phyloP scores from a whole-genome alignment of 53 echinoderm and acorn worm genomes.

The Luidia sarsii region DNA sequence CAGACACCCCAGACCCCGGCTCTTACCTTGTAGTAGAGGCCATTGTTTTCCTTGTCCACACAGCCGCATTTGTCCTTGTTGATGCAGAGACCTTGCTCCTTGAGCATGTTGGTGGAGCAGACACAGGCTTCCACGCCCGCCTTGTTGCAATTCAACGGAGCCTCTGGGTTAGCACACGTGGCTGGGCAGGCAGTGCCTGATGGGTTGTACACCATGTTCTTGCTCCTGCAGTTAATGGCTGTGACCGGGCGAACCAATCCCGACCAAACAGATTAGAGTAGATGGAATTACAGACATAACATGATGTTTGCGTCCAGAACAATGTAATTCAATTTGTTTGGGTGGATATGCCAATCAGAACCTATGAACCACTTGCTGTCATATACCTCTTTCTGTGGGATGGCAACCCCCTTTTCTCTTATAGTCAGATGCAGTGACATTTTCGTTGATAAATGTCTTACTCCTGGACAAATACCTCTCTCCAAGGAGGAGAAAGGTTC shows the following conservation, averaged over 20 bases:
- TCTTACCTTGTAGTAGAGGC: conserved; percentile 50
- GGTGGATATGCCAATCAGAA: not conserved
- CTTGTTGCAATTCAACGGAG: not conserved
- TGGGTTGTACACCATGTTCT: conserved; percentile 21
- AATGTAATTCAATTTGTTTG: no score
- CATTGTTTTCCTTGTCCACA: not conserved
- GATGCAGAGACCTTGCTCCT: conserved; percentile 35
- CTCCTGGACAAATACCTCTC: no score
- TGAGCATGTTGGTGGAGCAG: not conserved
- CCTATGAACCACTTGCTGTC: not conserved
- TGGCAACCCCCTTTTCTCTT: no score
- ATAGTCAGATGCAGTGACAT: no score
- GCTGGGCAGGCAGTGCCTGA: conserved; percentile 7
- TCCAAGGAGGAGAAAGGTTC: no score
- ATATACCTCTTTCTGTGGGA: no score
- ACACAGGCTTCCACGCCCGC: conserved; percentile 21
- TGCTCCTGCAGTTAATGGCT: conserved; percentile 3
- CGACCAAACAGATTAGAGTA: no score
- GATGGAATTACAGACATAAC: no score
- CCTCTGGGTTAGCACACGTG: conserved; percentile 29
- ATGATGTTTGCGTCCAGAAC: no score
- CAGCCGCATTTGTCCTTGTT: conserved; percentile 43
- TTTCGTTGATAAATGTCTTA: no score
- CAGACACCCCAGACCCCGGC: not conserved
- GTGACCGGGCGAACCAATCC: no score